Base-by-base conservation (phyloP, 2,113 vertebrate genomes). In the Bagarius yarrelli region DNA sequence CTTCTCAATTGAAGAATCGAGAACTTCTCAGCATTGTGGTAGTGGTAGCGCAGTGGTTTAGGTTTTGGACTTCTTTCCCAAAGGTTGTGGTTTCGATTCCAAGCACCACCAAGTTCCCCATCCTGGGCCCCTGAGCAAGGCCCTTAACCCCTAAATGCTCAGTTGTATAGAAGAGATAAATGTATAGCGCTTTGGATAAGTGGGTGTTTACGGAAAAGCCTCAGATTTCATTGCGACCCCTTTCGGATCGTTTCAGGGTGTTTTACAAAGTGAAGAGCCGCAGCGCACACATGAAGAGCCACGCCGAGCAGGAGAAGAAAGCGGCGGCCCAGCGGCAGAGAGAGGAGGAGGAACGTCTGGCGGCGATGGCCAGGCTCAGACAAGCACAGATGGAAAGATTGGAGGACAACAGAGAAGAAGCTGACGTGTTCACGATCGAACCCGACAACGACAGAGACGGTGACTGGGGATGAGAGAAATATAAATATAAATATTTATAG, bases 231-330 rank as follows among this genome's bases (percentile, higher is more conserved):
- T 34, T 14, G 36, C 40, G 25, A 80, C 32, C 30, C 16, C 44
- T 30, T 32, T 8, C 36, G 59, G 27, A 12, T 30, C 15, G 40
- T 76, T 52, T 78, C 75, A 97, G 98, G 92, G 95, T 99, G 83
- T 99, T 99, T 87, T 93, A 90, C 88, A 99, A 99, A 90, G 98
- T 98, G 86, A 99, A 99, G 90, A 99, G 98, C 86, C 96, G 98
- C 82, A 98, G 98, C 0, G 98, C 97, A 5, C 98, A 98, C 92
- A 99, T 99, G 98, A 99, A 99, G 87, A 99, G 98, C 88, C 98
- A 98, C 0, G 94, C 97, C 0, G 98, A 98, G 88, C 97, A 98
- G 91, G 98, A 98, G 88, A 99, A 98, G 93, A 99, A 99, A 89
- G 97, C 96, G 0, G 97, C 96, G 0, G 97, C 97, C 0, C 93